phyloP scores from a whole-genome alignment of 2,797 vertebrate species.

The Novumbra hubbsi region DNA sequence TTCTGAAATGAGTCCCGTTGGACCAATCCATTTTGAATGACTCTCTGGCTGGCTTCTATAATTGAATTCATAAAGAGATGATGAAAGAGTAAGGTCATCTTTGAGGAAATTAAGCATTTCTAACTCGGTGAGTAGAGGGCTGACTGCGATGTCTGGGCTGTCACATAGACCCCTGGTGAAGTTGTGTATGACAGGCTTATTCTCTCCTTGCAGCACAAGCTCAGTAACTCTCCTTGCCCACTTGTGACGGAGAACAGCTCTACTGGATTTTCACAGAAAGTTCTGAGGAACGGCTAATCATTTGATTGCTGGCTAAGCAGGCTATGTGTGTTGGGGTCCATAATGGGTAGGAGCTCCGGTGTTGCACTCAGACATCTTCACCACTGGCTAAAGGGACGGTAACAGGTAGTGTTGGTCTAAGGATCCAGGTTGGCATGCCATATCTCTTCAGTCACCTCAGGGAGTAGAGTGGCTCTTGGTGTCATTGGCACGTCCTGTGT shows the following conservation, averaged over 20 bases:
- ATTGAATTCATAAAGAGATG: neutral
- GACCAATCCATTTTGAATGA: neutral
- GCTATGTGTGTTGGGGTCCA: too few species aligned
- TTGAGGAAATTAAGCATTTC: neutral
- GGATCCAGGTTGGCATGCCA: too few species aligned
- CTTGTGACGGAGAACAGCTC: neutral
- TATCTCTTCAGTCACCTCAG: too few species aligned
- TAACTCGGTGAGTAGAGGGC: neutral
- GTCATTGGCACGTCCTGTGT: too few species aligned
- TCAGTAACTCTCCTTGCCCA: neutral
- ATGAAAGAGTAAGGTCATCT: neutral
- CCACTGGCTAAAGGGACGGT: too few species aligned
- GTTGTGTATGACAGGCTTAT: slow-evolving; percentile 8
- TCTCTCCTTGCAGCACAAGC: neutral
- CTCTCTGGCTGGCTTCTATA: neutral
- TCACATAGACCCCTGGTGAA: slow-evolving; percentile 51
- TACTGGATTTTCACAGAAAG: neutral
- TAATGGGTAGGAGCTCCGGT: too few species aligned
- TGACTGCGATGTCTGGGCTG: slow-evolving; percentile 29
- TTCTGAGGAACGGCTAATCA: neutral
- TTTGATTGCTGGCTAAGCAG: too few species aligned
- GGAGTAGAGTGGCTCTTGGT: too few species aligned
- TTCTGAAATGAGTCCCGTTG: neutral
- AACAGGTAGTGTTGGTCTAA: too few species aligned
- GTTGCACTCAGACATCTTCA: too few species aligned